phyloP scores from a whole-genome alignment of 30 jellyfish, hydroid and myxozoan genomes.

The Morbakka virulenta region DNA sequence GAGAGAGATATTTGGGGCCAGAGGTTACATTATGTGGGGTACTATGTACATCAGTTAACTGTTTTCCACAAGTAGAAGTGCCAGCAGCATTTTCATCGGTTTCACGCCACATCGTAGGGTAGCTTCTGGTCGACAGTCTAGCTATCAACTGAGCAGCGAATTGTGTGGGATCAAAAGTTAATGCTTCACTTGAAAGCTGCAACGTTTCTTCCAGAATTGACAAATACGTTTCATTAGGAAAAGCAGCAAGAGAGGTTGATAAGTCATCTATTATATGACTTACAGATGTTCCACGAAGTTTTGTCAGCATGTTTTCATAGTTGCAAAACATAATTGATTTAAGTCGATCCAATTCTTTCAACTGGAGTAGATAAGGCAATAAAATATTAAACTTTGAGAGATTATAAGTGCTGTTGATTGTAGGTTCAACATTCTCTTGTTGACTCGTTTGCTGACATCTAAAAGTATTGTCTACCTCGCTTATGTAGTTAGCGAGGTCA shows the following conservation, averaged over 20 bases:
- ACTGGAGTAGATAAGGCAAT: conserved; percentile 24
- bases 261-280: conserved; percentile 52
- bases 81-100: neutral
- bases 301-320: conserved; percentile 30
- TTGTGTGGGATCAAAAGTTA: conserved; percentile 60
- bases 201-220: conserved; percentile 42
- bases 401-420: neutral
- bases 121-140: conserved; percentile 33
- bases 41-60: too few relatives aligned
- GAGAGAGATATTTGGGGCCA: too few relatives aligned
- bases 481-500: too few relatives aligned
- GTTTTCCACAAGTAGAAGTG: too few relatives aligned
- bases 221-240: conserved; percentile 49
- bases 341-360: neutral
- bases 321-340: conserved; percentile 43
- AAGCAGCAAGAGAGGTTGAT: conserved; percentile 14
- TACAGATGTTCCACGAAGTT: conserved; percentile 47
- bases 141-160: conserved; percentile 55
- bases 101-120: neutral
- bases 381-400: conserved; percentile 27
- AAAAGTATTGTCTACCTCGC: neutral
- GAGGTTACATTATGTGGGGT: too few relatives aligned
- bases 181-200: conserved; percentile 55
- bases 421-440: neutral
- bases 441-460: neutral